These are phyloP conservation scores for Urocolius indicus DNA, from an alignment of 2,113 vertebrate genomes.

Conservation along the genomic window DNA sequence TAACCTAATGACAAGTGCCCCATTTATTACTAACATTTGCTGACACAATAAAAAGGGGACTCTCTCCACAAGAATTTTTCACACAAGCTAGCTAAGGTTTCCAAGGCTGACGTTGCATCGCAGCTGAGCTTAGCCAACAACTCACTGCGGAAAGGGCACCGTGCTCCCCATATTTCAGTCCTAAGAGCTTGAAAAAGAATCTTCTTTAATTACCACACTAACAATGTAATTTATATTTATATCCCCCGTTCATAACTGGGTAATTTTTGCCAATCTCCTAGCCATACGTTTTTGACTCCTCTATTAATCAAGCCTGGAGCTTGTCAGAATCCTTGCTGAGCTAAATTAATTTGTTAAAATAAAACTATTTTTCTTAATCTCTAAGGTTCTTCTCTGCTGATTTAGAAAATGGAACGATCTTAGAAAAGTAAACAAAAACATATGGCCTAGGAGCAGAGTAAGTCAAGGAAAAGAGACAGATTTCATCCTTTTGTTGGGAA, in stretches of 20 bases:
- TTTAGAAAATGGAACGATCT: neutral
- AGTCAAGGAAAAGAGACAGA: neutral
- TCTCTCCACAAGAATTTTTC: neutral
- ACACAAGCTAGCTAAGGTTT: neutral
- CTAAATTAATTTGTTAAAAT: neutral
- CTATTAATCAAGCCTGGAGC: neutral
- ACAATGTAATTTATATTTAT: neutral
- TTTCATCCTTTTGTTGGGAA: neutral
- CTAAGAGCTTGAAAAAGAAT: neutral
- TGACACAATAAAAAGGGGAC: neutral
- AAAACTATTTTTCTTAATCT: neutral
- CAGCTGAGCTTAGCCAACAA: neutral
- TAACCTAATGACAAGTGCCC: neutral
- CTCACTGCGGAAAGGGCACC: neutral
- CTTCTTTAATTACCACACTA: neutral
- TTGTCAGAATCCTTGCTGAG: neutral
- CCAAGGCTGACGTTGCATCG: neutral
- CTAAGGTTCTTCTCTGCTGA: neutral
- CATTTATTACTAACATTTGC: neutral
- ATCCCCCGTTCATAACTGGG: neutral
- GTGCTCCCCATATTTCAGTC: neutral
- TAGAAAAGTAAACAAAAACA: neutral
- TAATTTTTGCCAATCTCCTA: neutral
- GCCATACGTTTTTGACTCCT: neutral
- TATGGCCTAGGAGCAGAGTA: neutral